phyloP scores from a whole-genome alignment of 2,797 vertebrate genomes.

The Tarsius wallacei region DNA sequence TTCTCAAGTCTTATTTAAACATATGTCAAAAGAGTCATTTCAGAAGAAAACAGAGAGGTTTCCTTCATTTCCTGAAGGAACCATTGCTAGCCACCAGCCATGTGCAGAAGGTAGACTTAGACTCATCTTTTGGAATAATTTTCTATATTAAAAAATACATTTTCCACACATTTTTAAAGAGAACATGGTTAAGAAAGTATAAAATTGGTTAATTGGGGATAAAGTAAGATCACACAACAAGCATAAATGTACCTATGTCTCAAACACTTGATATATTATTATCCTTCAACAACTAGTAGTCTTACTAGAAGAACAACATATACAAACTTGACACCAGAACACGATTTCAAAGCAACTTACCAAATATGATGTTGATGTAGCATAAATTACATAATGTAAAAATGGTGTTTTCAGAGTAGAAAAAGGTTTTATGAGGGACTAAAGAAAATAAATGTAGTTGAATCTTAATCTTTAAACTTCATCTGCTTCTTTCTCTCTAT shows the following conservation, averaged over 20 bases:
- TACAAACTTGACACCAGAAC: constrained; percentile 44
- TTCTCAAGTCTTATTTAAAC: constrained; percentile 48
- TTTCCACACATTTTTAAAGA: constrained; percentile 21
- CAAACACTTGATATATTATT: neutral
- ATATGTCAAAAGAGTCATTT: neutral
- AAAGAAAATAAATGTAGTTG: constrained; percentile 17
- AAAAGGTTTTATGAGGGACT: neutral
- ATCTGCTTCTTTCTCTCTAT: neutral
- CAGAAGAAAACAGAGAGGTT: neutral
- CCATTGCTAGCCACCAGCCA: neutral
- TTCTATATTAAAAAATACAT: neutral
- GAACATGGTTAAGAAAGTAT: neutral
- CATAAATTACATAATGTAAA: neutral
- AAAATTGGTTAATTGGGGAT: neutral
- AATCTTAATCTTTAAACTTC: constrained; percentile 24
- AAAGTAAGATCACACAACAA: constrained; percentile 41
- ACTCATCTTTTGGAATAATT: neutral
- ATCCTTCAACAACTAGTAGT: neutral
- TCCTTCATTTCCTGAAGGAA: neutral
- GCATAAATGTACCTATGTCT: neutral
- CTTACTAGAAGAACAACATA: neutral
- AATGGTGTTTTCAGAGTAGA: neutral
- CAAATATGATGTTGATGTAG: neutral
- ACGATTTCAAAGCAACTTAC: constrained; percentile 43
- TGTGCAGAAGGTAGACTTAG: neutral